Percentiles rank a stretch among this genome's conserved stretches.
These are phyloP conservation scores for Heliconius hewitsoni DNA, from an alignment of 1,140 invertebrate species.

Conservation along the genomic window DNA sequence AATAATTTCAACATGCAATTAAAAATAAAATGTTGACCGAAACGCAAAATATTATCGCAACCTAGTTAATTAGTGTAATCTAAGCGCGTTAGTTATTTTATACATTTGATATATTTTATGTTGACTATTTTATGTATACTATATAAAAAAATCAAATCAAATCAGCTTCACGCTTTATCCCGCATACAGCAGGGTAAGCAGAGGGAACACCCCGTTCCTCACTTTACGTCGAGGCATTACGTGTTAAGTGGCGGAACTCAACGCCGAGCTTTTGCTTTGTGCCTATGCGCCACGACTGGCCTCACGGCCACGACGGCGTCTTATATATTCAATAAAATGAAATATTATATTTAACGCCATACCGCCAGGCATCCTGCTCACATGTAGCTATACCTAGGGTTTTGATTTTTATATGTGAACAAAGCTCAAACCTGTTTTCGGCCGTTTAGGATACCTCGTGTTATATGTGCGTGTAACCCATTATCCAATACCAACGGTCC, in stretches of 20 bases:
- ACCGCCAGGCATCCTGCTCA: constrained; percentile 3
- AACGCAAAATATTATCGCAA: not conserved
- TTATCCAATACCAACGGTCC: not conserved
- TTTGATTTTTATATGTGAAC: constrained; percentile 37
- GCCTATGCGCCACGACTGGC: no score
- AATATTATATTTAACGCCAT: not conserved
- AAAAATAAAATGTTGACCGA: not conserved
- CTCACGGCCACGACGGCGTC: no score
- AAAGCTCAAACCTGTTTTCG: constrained; percentile 47
- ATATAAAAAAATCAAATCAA: not conserved
- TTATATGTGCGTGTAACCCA: constrained; percentile 26
- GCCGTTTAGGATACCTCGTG: constrained; percentile 43
- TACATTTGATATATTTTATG: not conserved
- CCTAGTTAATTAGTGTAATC: not conserved
- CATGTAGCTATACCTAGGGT: constrained; percentile 30
- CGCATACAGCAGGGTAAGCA: no score
- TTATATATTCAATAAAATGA: no score
- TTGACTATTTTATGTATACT: not conserved
- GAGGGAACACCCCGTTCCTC: no score
- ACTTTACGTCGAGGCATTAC: no score
- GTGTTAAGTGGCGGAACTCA: no score
- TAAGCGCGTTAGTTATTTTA: not conserved
- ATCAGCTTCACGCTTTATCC: no score
- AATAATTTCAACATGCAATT: not conserved
- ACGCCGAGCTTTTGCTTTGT: no score